Evolutionary conservation across 2,797 vertebrate genomes (phyloP), one percentile per base, ranked within the genome.

Genomic region (Coregonus sp.): DNA sequence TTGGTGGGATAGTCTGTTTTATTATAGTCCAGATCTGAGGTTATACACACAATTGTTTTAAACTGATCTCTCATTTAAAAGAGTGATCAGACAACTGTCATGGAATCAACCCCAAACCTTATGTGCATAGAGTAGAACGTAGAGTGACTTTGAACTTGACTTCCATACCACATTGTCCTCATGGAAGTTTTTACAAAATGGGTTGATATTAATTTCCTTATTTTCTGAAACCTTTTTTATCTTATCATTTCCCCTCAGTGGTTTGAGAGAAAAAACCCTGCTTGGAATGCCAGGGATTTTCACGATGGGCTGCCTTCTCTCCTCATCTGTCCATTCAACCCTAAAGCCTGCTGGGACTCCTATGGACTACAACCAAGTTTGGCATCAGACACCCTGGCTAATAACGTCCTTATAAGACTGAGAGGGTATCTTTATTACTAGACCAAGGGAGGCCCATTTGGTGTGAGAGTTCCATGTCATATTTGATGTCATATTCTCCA

Each of bases 221-320:
- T 5, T 15, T n/a, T 11, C 31, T 56, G 37, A 54, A 47, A 65
- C 18, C 20, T 4, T 20, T 79, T 68, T 31, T 68, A 20, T 72
- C 59, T 50, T 56, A 11, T 59, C 33, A 73, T 2, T 86, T 80
- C 71, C 51, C 90, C 87, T 73, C 81, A 94, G 93, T 93, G 86
- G 93, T 94, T 77, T 93, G 89, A 93, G 80, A 71, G 68, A 78
- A 82, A 74, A 0, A 35, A 18, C 25, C 51, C 35, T 78, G 20
- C 25, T 25, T 59, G 78, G 75, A 80, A 71, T 61, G 18, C 15
- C 67, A 52, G 14, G 51, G 73, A 63, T 75, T 85, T 72, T 73
- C 79, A 71, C 76, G 72, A 25, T 14, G 2, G 40, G 56, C 78
- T 80, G 14, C 73, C 56, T 47, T 40, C 75, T 80, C 75, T 66